Base-by-base conservation (phyloP, 2,888 invertebrate genomes). In the Melieria omissa region DNA sequence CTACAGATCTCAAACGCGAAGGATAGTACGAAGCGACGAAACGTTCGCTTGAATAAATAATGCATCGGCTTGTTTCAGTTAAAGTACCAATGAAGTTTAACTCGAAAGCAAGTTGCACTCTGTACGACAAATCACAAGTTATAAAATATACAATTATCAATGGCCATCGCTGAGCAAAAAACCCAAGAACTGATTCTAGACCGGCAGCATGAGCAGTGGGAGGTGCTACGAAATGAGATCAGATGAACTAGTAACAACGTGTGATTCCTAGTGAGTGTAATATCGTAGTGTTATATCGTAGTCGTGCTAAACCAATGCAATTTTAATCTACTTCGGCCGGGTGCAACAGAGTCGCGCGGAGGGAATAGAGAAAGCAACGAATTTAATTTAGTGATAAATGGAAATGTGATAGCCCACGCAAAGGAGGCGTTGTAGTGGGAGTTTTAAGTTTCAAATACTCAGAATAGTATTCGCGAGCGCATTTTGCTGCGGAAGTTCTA, bases 1-100 rank as follows among this genome's bases (percentile, higher is more conserved):
- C 29, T 29, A 29, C 29, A 29, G 29, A 29, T 29, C 29, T 29
- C 29, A 29, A 3, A 29, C 29, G 3, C 29, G 29, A 29, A 29
- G 29, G 29, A 29, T 2, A 29, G 29, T 29, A 29, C 29, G 29
- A 29, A 29, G 29, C 29, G 29, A 3, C 29, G 3, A 29, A 29
- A 29, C 46, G 61, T 61, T 49, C 64, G 64, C 52, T 52, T 64
- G 6, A 52, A 57, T 70, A 65, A 72, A 75, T 71, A 68, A 73
- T 77, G 78, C 78, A 79, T 79, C 79, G 78, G 76, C 78, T 78
- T 78, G 75, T 79, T 79, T 78, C 77, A 77, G 77, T 78, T 78
- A 79, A 79, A 77, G 74, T 72, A 67, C 69, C 63, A 66, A 69
- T 41, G 69, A 71, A 74, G 75, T 75, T 79, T 79, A 73, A 78